These are phyloP conservation scores for Psophia crepitans DNA, from an alignment of 2,113 vertebrate genomes.

Conservation along the genomic window DNA sequence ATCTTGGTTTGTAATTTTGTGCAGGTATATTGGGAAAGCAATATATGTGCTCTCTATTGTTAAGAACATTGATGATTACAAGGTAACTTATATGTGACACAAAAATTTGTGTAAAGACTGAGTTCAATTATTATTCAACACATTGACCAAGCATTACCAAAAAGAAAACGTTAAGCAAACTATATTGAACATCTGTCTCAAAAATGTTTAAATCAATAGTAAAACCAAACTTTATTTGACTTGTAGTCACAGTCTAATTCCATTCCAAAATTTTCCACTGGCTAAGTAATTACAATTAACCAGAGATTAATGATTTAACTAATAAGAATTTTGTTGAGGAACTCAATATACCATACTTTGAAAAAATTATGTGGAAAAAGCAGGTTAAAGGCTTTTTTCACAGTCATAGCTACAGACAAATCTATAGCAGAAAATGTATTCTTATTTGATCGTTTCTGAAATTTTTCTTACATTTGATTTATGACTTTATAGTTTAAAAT, in stretches of 20 bases:
- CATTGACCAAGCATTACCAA: constrained; percentile 31
- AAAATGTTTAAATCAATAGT: constrained; percentile 75
- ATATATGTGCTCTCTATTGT: constrained; percentile 3
- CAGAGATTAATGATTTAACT: constrained; percentile 73
- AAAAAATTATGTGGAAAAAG: background rate
- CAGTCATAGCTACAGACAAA: background rate
- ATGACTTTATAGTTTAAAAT: background rate
- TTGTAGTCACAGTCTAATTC: constrained; percentile 74
- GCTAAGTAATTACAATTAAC: constrained; percentile 76
- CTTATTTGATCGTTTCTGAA: background rate
- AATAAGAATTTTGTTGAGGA: constrained; percentile 58
- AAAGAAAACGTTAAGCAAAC: constrained; percentile 63
- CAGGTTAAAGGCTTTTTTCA: background rate
- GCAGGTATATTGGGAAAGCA: constrained; percentile 27
- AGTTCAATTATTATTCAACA: constrained; percentile 67
- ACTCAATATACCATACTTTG: background rate
- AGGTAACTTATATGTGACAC: constrained; percentile 15
- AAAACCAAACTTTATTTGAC: constrained; percentile 76
- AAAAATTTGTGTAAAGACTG: background rate
- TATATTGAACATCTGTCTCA: constrained; percentile 75
- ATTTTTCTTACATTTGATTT: background rate
- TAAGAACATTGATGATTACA: constrained; percentile 48
- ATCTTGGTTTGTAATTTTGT: background rate
- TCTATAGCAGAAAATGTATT: background rate
- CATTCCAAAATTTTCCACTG: constrained; percentile 70